Evolutionary conservation across 1,140 invertebrate genomes (phyloP), one percentile per base, ranked within the genome.

Genomic region (Uloborus diversus): DNA sequence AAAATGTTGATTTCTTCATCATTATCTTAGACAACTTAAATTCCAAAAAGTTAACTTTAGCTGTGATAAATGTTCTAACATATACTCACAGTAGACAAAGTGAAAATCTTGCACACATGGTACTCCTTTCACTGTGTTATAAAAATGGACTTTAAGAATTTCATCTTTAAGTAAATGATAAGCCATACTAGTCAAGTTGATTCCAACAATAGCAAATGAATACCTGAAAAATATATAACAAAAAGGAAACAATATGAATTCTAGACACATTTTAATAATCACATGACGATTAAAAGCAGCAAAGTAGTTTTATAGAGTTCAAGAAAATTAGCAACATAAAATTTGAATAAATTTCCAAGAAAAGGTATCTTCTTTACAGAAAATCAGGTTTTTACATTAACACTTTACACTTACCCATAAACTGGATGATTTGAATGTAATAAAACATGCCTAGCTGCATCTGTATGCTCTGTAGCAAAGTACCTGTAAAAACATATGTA

Each of bases 111-210:
- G 90, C 35, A 98, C 87, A 25, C 87, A 90, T 56, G 76, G 70
- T 30, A 27, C 53, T 7, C 81, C 82, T 32, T 84, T 78, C 61
- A 90, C 91, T 57, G 90, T 88, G 88, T 98, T 99, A 86, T 94
- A 99, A 86, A 99, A 92, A 86, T 99, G 96, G 33, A 93, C 94
- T 86, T 96, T 96, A 0, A 96, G 93, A 57, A 91, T 88, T 56
- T 94, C 94, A 83, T 93, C 91, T 81, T 91, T 92, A 9, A 99
- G 85, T 9, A 99, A 86, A 81, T 91, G 90, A 83, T 93, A 92
- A 11, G 94, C 93, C 91, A 98, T 92, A 83, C 93, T 94, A 0
- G 96, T 98, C 28, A 99, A 88, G 87, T 99, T 99, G 61, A 99
- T 99, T 27, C 96, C 90, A 57, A 90, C 88, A 75, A 92, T 96